Evolutionary conservation across 1,140 invertebrate species (phyloP).

Genomic region (Drosophila repletoides): DNA sequence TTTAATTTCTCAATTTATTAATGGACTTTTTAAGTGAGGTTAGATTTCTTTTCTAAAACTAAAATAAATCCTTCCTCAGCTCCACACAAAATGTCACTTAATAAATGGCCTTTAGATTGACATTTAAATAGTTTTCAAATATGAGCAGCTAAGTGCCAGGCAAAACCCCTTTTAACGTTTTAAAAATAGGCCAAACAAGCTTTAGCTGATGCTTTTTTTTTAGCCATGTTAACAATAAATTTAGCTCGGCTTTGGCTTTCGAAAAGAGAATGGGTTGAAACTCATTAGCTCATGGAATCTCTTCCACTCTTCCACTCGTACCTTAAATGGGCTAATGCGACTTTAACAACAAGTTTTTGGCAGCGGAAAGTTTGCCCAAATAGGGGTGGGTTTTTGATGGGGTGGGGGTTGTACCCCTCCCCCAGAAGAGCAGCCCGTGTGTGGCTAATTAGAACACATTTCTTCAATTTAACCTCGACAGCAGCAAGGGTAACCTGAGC

Average conservation of each 20-base stretch:
- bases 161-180: slow-evolving; percentile 21
- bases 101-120: too few relatives aligned
- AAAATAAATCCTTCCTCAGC: too few relatives aligned
- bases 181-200: slow-evolving; percentile 35
- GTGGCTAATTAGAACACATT: slow-evolving; percentile 78
- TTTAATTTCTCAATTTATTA: too few relatives aligned
- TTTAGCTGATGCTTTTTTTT: slow-evolving; percentile 17
- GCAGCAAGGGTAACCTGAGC: slow-evolving; percentile 23
- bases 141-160: neutral
- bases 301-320: too few relatives aligned
- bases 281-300: slow-evolving; percentile 49
- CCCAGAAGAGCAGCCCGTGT: slow-evolving; percentile 46
- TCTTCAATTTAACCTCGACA: slow-evolving; percentile 75
- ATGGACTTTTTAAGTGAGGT: too few relatives aligned
- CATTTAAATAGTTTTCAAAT: slow-evolving; percentile 37
- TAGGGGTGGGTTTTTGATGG: neutral
- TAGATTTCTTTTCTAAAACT: too few relatives aligned
- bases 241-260: slow-evolving; percentile 29
- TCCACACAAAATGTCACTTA: too few relatives aligned
- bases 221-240: slow-evolving; percentile 57
- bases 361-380: slow-evolving; percentile 41
- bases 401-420: neutral
- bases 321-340: slow-evolving; percentile 68
- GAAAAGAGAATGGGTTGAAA: slow-evolving; percentile 10
- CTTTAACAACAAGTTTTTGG: slow-evolving; percentile 69